Evolutionary conservation across 2,888 invertebrate genomes (phyloP).

Genomic region (Stictocephala bisonia): DNA sequence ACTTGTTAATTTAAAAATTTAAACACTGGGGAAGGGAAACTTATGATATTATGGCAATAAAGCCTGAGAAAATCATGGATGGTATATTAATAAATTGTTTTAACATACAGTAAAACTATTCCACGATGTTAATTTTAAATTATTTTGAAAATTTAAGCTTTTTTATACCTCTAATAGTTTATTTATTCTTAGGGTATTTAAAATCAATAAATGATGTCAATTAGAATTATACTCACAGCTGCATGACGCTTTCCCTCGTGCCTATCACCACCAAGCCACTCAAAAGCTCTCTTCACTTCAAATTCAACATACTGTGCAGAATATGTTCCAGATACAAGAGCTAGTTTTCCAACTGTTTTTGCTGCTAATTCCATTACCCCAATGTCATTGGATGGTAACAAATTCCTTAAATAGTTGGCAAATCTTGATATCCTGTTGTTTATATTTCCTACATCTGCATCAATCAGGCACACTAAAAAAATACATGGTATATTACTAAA

Average conservation of each 20-base stretch:
- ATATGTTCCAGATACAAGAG: slow-evolving; percentile 91
- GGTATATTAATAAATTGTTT: no score
- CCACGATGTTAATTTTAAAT: no score
- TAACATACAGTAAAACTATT: no score
- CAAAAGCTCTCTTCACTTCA: slow-evolving; percentile 95
- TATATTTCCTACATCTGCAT: slow-evolving; percentile 92
- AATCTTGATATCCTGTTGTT: slow-evolving; percentile 91
- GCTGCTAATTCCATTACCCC: slow-evolving; percentile 97
- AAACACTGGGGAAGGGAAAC: no score
- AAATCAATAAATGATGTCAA: not conserved
- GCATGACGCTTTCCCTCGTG: slow-evolving; percentile 93
- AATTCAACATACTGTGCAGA: slow-evolving; percentile 98
- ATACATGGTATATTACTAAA: no score
- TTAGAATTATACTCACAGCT: slow-evolving; percentile 75
- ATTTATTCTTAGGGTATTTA: no score
- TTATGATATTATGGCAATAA: no score
- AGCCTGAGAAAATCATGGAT: no score
- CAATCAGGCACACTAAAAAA: slow-evolving; percentile 88
- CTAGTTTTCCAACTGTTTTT: slow-evolving; percentile 93
- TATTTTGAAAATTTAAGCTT: no score
- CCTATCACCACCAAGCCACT: slow-evolving; percentile 92
- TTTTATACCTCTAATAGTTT: no score
- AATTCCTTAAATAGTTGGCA: slow-evolving; percentile 90
- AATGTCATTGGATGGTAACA: slow-evolving; percentile 90
- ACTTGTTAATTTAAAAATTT: no score